Percentiles rank a stretch among this genome's conserved stretches.
phyloP scores from a whole-genome alignment of 2,888 invertebrate genomes.

The Tineola bisselliella region DNA sequence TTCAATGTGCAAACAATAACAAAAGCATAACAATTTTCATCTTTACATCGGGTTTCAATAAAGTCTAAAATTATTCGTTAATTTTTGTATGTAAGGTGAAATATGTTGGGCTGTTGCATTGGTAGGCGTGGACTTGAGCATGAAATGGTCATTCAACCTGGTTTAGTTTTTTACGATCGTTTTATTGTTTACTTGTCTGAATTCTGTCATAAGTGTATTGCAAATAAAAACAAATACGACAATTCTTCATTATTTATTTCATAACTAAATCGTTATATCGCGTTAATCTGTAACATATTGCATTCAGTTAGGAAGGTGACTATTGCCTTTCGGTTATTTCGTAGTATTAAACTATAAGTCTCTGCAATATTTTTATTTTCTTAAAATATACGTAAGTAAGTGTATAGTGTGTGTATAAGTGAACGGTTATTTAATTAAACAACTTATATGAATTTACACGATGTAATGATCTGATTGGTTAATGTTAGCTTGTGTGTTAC shows the following conservation, averaged over 20 bases:
- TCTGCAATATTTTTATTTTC: too few species aligned
- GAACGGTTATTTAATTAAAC: slow-evolving; percentile 7
- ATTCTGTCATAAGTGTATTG: not conserved
- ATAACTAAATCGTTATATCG: too few species aligned
- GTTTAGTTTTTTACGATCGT: not conserved
- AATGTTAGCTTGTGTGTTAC: slow-evolving; percentile 17
- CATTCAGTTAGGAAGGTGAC: too few species aligned
- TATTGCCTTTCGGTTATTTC: too few species aligned
- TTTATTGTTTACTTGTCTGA: not conserved
- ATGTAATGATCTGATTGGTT: slow-evolving; percentile 24
- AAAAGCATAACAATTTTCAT: not conserved
- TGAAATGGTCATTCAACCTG: slow-evolving; percentile 26
- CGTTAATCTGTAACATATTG: too few species aligned
- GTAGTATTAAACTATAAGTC: too few species aligned
- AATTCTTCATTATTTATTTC: too few species aligned
- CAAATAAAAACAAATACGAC: too few species aligned
- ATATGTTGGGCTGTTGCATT: slow-evolving; percentile 49
- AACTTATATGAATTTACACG: slow-evolving; percentile 21
- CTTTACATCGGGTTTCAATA: slow-evolving; percentile 23
- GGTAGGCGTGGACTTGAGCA: slow-evolving; percentile 36
- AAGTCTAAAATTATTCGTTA: slow-evolving; percentile 28
- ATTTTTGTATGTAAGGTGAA: slow-evolving; percentile 41
- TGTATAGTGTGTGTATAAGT: too few species aligned
- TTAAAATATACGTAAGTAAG: too few species aligned
- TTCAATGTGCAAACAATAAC: slow-evolving; percentile 12